A percentile compares a stretch with the other conserved stretches of the same genome.
These are phyloP conservation scores for roundworm (Caenorhabditis elegans) DNA, from an alignment of 1,140 invertebrate genomes.

Conservation along the genomic window DNA sequence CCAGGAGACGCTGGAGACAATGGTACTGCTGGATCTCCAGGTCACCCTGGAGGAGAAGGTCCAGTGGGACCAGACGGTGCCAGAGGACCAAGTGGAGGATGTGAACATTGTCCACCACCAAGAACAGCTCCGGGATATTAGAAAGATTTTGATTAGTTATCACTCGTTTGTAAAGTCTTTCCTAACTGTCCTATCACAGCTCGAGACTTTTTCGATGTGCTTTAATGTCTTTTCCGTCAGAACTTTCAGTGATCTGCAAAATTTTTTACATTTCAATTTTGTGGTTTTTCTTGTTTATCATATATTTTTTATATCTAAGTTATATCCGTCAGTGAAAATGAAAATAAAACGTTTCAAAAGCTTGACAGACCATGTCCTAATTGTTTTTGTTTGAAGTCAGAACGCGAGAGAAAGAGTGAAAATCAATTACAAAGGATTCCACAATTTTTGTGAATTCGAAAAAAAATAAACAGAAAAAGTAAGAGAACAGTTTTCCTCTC, in stretches of 20 bases:
- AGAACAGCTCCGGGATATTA: slow-evolving; percentile 49
- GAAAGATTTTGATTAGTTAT: neutral
- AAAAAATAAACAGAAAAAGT: too few relatives aligned
- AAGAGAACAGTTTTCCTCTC: too few relatives aligned
- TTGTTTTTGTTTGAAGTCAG: neutral
- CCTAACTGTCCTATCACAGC: neutral
- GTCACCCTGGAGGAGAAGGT: slow-evolving; percentile 32
- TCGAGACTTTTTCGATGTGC: slow-evolving; percentile 1
- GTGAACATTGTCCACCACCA: slow-evolving; percentile 48
- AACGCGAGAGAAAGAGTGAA: too few relatives aligned
- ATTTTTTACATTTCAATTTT: neutral
- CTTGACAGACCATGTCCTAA: neutral
- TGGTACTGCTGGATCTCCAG: slow-evolving; percentile 38
- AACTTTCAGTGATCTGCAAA: neutral
- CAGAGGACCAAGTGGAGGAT: slow-evolving; percentile 42
- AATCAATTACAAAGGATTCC: too few relatives aligned
- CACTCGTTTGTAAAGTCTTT: neutral
- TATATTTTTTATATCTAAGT: neutral
- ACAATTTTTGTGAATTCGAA: too few relatives aligned
- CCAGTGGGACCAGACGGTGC: slow-evolving; percentile 39
- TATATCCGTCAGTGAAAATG: slow-evolving; percentile 1
- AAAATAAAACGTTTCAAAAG: neutral
- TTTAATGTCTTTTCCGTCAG: neutral
- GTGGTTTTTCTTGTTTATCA: neutral
- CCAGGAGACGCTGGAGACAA: slow-evolving; percentile 41